Conservation (phyloP, 2,888 invertebrate species). For the Lithosia quadra region DNA sequence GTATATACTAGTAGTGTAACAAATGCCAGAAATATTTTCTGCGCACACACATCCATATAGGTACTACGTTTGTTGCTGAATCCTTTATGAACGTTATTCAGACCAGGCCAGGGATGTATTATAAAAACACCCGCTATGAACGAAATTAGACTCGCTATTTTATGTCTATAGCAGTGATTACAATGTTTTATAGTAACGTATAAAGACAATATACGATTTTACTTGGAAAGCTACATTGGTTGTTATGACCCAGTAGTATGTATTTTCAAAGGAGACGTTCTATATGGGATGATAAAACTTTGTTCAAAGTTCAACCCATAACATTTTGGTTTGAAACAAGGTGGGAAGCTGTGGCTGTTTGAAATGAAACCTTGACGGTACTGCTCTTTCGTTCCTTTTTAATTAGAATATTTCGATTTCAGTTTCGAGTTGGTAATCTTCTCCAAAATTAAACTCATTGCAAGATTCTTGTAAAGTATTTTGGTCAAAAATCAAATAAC, state of each 20-base stretch:
- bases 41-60: too few relatives aligned
- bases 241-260: slow-evolving; percentile 3
- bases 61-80: too few relatives aligned
- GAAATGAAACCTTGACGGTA: background rate
- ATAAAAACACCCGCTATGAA: slow-evolving; percentile 29
- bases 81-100: too few relatives aligned
- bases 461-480: too few relatives aligned
- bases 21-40: too few relatives aligned
- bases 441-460: background rate
- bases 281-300: slow-evolving; percentile 19
- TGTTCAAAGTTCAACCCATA: slow-evolving; percentile 19
- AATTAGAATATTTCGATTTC: background rate
- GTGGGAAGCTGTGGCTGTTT: background rate
- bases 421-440: background rate
- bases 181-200: slow-evolving; percentile 2
- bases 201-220: background rate
- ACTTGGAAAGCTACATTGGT: slow-evolving; percentile 10
- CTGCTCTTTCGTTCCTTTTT: background rate
- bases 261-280: slow-evolving; percentile 9
- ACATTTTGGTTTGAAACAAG: slow-evolving; percentile 2
- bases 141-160: slow-evolving; percentile 1
- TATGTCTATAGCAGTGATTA: background rate
- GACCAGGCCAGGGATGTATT: too few relatives aligned
- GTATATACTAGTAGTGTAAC: too few relatives aligned
- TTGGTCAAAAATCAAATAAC: too few relatives aligned